A percentile compares a stretch with the other conserved stretches of the same genome.
Evolutionary conservation across 2,888 invertebrate species (phyloP).

Genomic region (Xanthorhoe spadicearia): DNA sequence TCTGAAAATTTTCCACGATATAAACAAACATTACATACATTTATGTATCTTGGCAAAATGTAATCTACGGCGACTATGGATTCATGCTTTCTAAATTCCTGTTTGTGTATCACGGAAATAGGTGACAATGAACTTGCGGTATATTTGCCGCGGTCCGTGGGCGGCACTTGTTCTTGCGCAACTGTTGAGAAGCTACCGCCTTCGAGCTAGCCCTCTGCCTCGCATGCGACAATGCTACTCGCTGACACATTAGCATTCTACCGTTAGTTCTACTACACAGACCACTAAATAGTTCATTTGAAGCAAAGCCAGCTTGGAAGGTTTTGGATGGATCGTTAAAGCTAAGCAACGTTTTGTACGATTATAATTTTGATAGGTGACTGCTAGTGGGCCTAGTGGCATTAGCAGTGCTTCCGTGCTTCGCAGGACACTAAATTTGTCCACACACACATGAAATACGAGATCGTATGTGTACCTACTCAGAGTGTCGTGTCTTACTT

Average conservation of each 20-base stretch:
- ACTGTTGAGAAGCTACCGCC: conserved; percentile 62
- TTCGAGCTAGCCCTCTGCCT: conserved; percentile 50
- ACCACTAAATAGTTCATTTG: conserved; percentile 6
- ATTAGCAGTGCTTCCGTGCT: too few relatives aligned
- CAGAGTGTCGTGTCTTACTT: too few relatives aligned
- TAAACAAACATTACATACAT: too few relatives aligned
- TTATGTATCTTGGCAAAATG: conserved; percentile 14
- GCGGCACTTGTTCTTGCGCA: conserved; percentile 77
- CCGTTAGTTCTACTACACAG: conserved; percentile 70
- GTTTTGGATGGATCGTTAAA: too few relatives aligned
- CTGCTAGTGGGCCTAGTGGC: too few relatives aligned
- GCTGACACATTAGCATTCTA: conserved; percentile 77
- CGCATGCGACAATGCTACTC: conserved; percentile 65
- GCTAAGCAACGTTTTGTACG: too few relatives aligned
- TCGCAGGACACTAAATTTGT: too few relatives aligned
- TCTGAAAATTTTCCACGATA: too few relatives aligned
- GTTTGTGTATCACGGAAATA: conserved; percentile 44
- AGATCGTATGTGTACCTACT: too few relatives aligned
- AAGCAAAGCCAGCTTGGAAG: too few relatives aligned
- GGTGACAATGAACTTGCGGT: conserved; percentile 79
- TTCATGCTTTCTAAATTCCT: conserved; percentile 44
- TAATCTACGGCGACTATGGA: not conserved
- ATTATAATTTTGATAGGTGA: too few relatives aligned
- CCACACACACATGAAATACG: too few relatives aligned
- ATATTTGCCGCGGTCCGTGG: conserved; percentile 58